phyloP scores from a whole-genome alignment of 2,888 invertebrate genomes.

The Melieria picta region DNA sequence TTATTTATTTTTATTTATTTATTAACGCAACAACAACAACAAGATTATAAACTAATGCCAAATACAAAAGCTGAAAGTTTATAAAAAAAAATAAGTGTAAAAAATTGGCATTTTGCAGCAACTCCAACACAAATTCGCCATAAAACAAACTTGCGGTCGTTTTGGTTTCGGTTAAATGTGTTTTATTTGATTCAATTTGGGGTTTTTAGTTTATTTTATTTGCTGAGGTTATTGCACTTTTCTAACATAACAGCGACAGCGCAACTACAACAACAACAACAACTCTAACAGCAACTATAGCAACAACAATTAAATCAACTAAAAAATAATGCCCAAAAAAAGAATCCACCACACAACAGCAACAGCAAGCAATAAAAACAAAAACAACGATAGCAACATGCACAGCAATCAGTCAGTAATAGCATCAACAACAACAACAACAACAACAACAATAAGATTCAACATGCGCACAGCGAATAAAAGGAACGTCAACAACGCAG shows the following conservation, averaged over 20 bases:
- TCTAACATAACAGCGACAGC: neutral
- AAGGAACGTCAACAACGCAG: conserved; percentile 20
- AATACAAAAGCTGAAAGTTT: too few species aligned
- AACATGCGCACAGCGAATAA: neutral
- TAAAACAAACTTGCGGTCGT: too few species aligned
- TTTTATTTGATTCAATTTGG: too few species aligned
- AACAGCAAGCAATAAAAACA: conserved; percentile 32
- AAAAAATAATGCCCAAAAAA: neutral
- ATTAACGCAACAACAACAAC: too few species aligned
- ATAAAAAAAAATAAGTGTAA: too few species aligned
- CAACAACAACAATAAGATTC: conserved; percentile 6
- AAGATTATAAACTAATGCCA: too few species aligned
- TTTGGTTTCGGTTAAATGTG: too few species aligned
- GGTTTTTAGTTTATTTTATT: conserved; percentile 18
- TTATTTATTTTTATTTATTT: too few species aligned
- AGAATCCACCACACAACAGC: neutral
- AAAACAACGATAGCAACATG: conserved; percentile 26
- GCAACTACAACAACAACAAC: neutral
- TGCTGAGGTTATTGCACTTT: conserved; percentile 57
- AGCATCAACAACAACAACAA: conserved; percentile 31
- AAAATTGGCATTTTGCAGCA: too few species aligned
- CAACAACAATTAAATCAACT: neutral
- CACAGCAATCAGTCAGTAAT: conserved; percentile 39
- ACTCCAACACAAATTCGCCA: too few species aligned
- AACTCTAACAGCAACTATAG: neutral